These are phyloP conservation scores for Nephrotoma appendiculata DNA, from an alignment of 2,888 invertebrate species.

Conservation along the genomic window DNA sequence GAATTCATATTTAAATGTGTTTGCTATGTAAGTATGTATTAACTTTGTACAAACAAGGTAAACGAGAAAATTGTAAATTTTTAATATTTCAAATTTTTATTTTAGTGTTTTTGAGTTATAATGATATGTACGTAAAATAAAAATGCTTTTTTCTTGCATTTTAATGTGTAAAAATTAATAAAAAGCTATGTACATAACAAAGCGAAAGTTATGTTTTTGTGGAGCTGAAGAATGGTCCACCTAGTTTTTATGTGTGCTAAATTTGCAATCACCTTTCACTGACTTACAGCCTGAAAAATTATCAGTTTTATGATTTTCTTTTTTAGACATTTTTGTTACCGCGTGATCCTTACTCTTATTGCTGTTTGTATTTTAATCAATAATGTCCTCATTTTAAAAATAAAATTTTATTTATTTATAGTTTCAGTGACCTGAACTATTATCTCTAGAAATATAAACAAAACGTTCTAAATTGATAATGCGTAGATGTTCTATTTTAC, in stretches of 20 bases:
- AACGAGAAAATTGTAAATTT: neutral
- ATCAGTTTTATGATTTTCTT: neutral
- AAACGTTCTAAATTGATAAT: neutral
- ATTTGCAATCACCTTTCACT: neutral
- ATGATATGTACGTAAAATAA: neutral
- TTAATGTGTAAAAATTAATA: neutral
- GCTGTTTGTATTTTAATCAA: neutral
- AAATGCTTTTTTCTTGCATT: neutral
- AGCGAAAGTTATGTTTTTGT: neutral
- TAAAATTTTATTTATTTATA: neutral
- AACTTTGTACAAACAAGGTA: neutral
- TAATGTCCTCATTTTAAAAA: neutral
- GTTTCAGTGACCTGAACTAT: neutral
- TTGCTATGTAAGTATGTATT: neutral
- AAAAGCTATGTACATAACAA: neutral
- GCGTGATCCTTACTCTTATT: neutral
- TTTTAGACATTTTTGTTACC: neutral
- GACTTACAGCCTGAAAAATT: neutral
- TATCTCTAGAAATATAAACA: neutral
- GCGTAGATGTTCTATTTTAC: neutral
- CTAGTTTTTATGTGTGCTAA: neutral
- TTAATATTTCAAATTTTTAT: neutral
- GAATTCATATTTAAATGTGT: neutral
- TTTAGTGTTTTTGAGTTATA: no score
- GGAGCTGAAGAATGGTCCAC: neutral